Percentiles rank a stretch among this genome's conserved stretches.
Conservation (phyloP, 1,140 invertebrate species). For the Zeugodacus cucurbitae region DNA sequence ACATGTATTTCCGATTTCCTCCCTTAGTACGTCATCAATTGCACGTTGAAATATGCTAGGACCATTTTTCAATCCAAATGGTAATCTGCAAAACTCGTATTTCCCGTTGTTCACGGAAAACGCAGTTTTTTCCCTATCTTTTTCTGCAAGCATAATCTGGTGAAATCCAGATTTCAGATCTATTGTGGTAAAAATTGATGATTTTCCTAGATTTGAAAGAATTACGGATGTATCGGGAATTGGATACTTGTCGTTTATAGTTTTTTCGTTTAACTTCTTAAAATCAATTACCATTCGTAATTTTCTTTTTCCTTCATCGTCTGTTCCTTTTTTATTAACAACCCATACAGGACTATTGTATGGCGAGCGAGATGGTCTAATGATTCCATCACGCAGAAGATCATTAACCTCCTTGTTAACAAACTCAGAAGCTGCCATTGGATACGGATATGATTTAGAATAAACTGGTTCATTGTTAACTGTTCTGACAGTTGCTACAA, state of each 20-base stretch:
- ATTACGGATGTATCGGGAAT: slow-evolving; percentile 67
- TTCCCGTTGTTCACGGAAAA: slow-evolving; percentile 31
- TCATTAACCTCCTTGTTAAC: too few relatives aligned
- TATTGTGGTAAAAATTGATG: slow-evolving; percentile 45
- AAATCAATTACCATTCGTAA: slow-evolving; percentile 61
- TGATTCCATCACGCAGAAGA: too few relatives aligned
- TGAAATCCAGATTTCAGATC: slow-evolving; percentile 65
- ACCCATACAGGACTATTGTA: too few relatives aligned
- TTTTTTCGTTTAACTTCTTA: slow-evolving; percentile 58
- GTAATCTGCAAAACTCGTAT: slow-evolving; percentile 31
- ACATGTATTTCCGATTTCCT: slow-evolving; percentile 40
- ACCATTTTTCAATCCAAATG: background rate
- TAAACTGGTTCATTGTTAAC: slow-evolving; percentile 44
- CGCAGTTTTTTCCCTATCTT: slow-evolving; percentile 26
- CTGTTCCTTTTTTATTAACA: slow-evolving; percentile 51
- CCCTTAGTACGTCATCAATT: slow-evolving; percentile 38
- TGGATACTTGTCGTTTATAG: slow-evolving; percentile 68
- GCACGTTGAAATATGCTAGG: background rate
- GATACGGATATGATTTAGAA: too few relatives aligned
- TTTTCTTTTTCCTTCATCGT: slow-evolving; percentile 50
- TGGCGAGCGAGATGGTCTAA: too few relatives aligned
- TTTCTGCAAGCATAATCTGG: slow-evolving; percentile 35
- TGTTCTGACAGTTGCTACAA: slow-evolving; percentile 45
- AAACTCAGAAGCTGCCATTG: too few relatives aligned
- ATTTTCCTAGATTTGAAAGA: slow-evolving; percentile 44